phyloP scores from a whole-genome alignment of 1,140 invertebrate species.

The Meteorus sp. region DNA sequence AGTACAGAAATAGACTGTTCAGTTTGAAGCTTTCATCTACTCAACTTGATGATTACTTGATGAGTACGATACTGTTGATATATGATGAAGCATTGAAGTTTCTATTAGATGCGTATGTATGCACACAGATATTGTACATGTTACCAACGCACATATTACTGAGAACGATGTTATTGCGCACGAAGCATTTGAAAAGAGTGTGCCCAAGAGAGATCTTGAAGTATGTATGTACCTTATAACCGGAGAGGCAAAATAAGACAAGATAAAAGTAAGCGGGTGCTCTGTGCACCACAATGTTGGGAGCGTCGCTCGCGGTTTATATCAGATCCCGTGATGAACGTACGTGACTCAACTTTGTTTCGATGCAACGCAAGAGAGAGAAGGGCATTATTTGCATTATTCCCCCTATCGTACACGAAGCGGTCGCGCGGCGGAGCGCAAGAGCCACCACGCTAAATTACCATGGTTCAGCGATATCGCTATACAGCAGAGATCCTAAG shows the following conservation, averaged over 20 bases:
- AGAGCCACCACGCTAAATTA: conserved; percentile 30
- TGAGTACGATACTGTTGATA: too few species aligned
- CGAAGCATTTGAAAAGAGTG: too few species aligned
- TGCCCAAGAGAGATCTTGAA: too few species aligned
- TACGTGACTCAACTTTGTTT: conserved; percentile 31
- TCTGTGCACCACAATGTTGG: background rate
- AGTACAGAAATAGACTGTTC: too few species aligned
- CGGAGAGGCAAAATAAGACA: background rate
- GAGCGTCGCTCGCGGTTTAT: conserved; percentile 29
- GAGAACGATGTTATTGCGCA: too few species aligned
- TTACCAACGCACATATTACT: too few species aligned
- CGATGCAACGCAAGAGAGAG: conserved; percentile 17
- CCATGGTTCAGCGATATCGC: conserved; percentile 31
- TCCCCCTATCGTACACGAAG: conserved; percentile 15
- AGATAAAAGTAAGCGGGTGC: background rate
- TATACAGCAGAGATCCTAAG: conserved; percentile 27
- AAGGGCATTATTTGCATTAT: conserved; percentile 28
- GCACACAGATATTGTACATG: too few species aligned
- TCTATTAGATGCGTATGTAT: too few species aligned
- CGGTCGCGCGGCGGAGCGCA: conserved; percentile 11
- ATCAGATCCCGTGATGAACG: conserved; percentile 28
- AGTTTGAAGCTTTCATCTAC: too few species aligned
- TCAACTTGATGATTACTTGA: too few species aligned
- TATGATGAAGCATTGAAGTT: too few species aligned
- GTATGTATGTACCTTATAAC: too few species aligned